Percentiles rank a stretch among this genome's conserved stretches.
phyloP scores from a whole-genome alignment of 2,113 vertebrate species.

The Panthera leo region DNA sequence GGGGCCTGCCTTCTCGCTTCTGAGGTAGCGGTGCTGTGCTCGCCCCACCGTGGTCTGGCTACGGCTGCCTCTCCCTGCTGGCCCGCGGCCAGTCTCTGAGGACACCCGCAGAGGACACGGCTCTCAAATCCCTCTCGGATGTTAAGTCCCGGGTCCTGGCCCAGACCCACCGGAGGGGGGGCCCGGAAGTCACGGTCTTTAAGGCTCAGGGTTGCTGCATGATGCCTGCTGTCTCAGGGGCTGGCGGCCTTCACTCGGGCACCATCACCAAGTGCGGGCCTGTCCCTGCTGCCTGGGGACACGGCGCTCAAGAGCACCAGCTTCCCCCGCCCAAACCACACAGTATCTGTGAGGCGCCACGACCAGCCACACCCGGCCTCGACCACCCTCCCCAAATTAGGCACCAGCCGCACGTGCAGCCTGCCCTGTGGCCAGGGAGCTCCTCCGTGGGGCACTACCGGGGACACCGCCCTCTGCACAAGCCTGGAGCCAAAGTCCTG shows the following conservation, averaged over 20 bases:
- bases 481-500: neutral
- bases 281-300: neutral
- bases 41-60: neutral
- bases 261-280: neutral
- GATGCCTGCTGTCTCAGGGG: neutral
- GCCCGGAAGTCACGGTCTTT: neutral
- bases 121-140: fast-evolving
- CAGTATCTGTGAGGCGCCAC: fast-evolving
- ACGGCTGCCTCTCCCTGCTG: neutral
- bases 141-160: neutral
- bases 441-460: no score
- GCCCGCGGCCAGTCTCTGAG: neutral
- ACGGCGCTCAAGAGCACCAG: no score
- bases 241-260: neutral
- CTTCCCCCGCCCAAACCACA: neutral
- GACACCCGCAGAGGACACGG: neutral
- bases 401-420: no score
- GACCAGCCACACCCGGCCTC: fast-evolving
- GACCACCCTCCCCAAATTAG: neutral
- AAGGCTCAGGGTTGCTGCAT: neutral
- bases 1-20: neutral
- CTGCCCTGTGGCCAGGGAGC: fast-evolving
- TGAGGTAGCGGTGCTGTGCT: neutral
- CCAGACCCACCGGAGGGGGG: fast-evolving
- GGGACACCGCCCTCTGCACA: neutral